Percentiles rank a stretch among this genome's conserved stretches.
These are phyloP conservation scores for Ispidina lecontei DNA, from an alignment of 2,797 vertebrate genomes.

Conservation along the genomic window DNA sequence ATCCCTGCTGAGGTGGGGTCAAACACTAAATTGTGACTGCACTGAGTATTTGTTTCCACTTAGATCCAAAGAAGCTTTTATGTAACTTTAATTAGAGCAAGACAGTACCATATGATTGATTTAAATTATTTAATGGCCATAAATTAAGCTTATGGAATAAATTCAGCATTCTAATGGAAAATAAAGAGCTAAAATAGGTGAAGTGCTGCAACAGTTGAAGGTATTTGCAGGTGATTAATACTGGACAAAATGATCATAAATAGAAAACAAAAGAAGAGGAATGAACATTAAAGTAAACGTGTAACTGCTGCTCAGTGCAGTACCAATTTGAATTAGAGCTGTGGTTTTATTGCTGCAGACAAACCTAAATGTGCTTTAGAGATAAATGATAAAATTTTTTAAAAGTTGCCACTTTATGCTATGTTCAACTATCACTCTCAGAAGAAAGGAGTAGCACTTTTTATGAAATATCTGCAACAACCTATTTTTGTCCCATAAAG, in stretches of 20 bases:
- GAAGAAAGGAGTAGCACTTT: slow-evolving; percentile 16
- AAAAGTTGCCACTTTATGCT: background rate
- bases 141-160: background rate
- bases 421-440: background rate
- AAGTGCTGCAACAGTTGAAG: background rate
- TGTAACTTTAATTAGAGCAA: background rate
- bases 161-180: background rate
- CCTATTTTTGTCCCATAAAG: slow-evolving; percentile 73
- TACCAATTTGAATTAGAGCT: background rate
- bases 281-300: background rate
- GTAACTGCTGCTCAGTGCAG: background rate
- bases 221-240: background rate
- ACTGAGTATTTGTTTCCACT: background rate
- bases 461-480: slow-evolving; percentile 61
- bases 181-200: background rate
- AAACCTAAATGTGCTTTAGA: background rate
- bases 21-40: background rate
- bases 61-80: background rate
- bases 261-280: background rate
- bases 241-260: background rate
- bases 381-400: background rate
- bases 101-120: background rate
- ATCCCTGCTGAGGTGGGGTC: background rate
- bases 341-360: background rate
- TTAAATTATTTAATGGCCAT: background rate